Conservation (phyloP, 2,113 vertebrate genomes). For the Octodon degus region DNA sequence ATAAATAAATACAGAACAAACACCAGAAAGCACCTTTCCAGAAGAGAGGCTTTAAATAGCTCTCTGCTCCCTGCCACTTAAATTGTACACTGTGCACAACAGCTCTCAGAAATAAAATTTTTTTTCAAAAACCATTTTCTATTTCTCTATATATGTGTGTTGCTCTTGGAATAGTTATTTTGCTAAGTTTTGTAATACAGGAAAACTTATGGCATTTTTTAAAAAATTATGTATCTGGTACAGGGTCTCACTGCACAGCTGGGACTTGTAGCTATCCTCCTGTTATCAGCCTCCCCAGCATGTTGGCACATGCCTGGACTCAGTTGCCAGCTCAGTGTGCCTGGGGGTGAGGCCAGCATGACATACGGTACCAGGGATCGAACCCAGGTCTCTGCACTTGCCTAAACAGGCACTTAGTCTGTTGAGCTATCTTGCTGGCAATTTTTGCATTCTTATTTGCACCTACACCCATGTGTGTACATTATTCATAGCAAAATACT, state of each 20-base stretch:
- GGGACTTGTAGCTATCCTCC: too few species aligned
- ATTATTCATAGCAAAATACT: neutral
- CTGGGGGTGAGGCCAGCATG: too few species aligned
- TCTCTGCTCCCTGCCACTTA: neutral
- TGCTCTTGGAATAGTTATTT: neutral
- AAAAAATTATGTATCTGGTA: too few species aligned
- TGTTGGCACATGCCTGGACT: too few species aligned
- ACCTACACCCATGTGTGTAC: neutral
- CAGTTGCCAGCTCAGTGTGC: too few species aligned
- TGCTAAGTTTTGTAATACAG: neutral
- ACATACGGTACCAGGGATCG: too few species aligned
- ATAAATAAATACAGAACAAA: slow-evolving; percentile 8
- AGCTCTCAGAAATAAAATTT: neutral
- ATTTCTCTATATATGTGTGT: neutral
- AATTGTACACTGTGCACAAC: neutral
- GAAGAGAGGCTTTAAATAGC: neutral
- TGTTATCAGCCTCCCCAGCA: too few species aligned
- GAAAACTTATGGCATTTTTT: neutral
- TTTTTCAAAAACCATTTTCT: neutral
- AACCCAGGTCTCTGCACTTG: too few species aligned
- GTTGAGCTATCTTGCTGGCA: too few species aligned
- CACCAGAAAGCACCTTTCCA: neutral
- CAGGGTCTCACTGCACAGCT: too few species aligned
- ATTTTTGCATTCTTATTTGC: neutral
- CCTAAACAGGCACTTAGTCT: too few species aligned